Evolutionary conservation across 2,888 invertebrate species (phyloP), one percentile per base, ranked within the genome.

Genomic region (Drymonia ruficornis): DNA sequence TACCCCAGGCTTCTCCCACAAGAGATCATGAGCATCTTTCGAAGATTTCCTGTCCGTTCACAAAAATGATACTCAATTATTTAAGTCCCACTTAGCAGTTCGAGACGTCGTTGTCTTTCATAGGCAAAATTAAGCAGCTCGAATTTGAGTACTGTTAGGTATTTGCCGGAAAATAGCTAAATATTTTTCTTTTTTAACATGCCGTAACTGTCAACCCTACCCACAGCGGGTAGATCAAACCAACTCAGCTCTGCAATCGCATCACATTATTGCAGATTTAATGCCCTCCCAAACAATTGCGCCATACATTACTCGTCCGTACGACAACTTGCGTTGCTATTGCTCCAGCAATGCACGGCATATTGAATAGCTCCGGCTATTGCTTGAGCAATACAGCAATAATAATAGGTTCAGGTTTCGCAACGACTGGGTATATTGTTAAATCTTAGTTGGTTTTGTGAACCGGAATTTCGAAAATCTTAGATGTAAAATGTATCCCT

Each of bases 211-310:
- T 1, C 75, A 78, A 42, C 81, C 78, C 81, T 80, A 53, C 7
- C 16, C 2, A 43, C n/a, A 31, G 47, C 54, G 54, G 52, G 55
- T 49, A 61, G 60, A 63, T 69, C 70, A 63, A 55, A 54, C 52
- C 64, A 72, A 72, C 53, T 66, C 65, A 74, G 64, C 68, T 54
- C 50, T 64, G 69, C 72, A 74, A 77, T 72, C 69, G 73, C 71
- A 66, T 72, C 63, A 70, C 69, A 75, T 82, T 81, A 80, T 80
- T 70, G 75, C 75, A 66, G 59, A 72, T 72, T 81, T 82, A 82
- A 82, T 81, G 80, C 72, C 59, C 69, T 62, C 63, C 59, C 70
- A 74, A 74, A 72, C 72, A 67, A 71, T 67, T 53, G 63, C 61
- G 56, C 53, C 62, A 62, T 67, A 70, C 68, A 71, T 67, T 68